Conservation (phyloP, 64 coral and sea anemone species). For the Dendrophyllia cribrosa region DNA sequence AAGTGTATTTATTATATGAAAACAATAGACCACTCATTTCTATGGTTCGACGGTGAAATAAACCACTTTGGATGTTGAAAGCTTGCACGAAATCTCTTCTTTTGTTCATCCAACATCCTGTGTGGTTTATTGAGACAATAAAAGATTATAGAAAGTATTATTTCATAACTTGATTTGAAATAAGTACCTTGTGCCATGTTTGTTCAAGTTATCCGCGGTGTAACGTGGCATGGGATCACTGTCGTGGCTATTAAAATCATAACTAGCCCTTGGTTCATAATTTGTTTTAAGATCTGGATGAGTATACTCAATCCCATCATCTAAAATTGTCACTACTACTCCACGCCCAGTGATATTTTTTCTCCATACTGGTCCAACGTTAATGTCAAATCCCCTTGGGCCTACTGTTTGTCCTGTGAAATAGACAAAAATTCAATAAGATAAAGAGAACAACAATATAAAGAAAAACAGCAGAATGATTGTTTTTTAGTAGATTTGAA, state of each 20-base stretch:
- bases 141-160: too few relatives aligned
- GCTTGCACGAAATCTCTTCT: too few relatives aligned
- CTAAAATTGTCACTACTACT: constrained; percentile 95
- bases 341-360: constrained; percentile 86
- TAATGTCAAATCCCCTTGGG: constrained; percentile 91
- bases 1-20: too few relatives aligned
- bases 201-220: constrained; percentile 87
- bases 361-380: constrained; percentile 92
- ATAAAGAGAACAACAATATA: too few relatives aligned
- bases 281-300: constrained; percentile 94
- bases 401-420: constrained; percentile 88
- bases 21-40: too few relatives aligned
- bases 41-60: too few relatives aligned
- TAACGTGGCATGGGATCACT: constrained; percentile 88
- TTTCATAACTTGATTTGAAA: too few relatives aligned
- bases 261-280: constrained; percentile 90
- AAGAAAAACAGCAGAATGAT: too few relatives aligned
- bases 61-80: too few relatives aligned
- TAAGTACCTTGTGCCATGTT: constrained; percentile 98
- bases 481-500: too few relatives aligned
- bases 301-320: constrained; percentile 97
- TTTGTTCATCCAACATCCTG: too few relatives aligned
- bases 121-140: too few relatives aligned
- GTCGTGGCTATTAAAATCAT: constrained; percentile 88
- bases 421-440: background rate